Evolutionary conservation across 30 jellyfish, hydroid and myxozoan genomes (phyloP).

Genomic region (Cassiopea andromeda): DNA sequence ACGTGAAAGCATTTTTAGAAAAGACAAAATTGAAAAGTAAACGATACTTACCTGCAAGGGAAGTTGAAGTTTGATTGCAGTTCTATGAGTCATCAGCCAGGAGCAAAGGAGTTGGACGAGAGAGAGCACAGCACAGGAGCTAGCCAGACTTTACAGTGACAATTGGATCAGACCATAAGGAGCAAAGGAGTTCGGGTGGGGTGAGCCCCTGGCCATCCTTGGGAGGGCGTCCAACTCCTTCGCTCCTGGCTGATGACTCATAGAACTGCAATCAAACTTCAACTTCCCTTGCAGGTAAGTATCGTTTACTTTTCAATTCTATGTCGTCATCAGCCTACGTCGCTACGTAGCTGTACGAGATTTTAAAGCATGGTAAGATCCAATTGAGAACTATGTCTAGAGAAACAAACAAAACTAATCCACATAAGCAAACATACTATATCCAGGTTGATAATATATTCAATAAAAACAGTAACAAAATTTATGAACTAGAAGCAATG

Average conservation of each 20-base stretch:
- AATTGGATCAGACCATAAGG: neutral
- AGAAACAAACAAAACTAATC: neutral
- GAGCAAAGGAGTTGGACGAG: conserved; percentile 64
- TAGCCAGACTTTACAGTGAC: neutral
- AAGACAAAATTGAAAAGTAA: too few relatives aligned
- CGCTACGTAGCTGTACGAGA: conserved; percentile 68
- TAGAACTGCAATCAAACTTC: neutral
- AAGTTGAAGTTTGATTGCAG: neutral
- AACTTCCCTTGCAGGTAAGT: conserved; percentile 65
- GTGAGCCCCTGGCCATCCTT: neutral
- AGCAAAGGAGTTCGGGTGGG: neutral
- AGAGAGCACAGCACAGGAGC: conserved; percentile 4
- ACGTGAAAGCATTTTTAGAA: too few relatives aligned
- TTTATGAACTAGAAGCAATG: neutral
- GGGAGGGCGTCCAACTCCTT: neutral
- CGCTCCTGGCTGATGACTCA: conserved; percentile 14
- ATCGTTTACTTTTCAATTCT: conserved; percentile 43
- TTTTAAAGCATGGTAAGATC: conserved; percentile 20
- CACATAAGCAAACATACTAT: neutral
- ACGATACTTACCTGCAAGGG: neutral
- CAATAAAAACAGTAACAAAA: neutral
- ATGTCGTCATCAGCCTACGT: conserved; percentile 57
- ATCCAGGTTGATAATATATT: neutral
- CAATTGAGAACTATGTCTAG: neutral
- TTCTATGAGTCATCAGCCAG: conserved; percentile 57